Conservation (phyloP, 2,113 vertebrate species). For the Zeus faber region DNA sequence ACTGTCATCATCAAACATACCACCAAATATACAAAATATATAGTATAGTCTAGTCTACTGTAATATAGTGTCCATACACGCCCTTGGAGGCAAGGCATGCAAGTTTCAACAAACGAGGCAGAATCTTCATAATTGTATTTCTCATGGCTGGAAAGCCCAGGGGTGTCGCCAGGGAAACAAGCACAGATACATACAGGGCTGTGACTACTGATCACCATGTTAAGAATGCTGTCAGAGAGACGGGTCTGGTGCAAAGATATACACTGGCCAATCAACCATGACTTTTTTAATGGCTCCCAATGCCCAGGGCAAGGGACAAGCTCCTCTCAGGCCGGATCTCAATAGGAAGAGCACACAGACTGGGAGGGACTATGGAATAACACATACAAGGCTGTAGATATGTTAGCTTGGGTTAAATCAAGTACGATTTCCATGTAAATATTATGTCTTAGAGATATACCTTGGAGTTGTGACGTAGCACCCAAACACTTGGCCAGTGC, state of each 20-base stretch:
- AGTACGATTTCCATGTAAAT: not conserved
- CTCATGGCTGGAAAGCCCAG: slow-evolving; percentile 51
- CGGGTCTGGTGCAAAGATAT: slow-evolving; percentile 27
- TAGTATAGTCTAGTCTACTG: too few species aligned
- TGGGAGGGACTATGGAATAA: not conserved
- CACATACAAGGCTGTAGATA: not conserved
- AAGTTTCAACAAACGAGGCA: slow-evolving; percentile 61
- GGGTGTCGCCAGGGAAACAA: slow-evolving; percentile 40
- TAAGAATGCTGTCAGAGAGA: slow-evolving; percentile 38
- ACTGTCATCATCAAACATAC: slow-evolving; percentile 15
- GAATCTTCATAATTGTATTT: slow-evolving; percentile 50
- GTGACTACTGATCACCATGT: slow-evolving; percentile 36
- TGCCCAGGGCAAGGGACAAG: slow-evolving; percentile 23
- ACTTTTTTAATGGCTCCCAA: slow-evolving; percentile 20
- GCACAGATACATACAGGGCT: slow-evolving; percentile 28
- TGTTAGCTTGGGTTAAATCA: not conserved
- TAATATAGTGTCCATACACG: slow-evolving; percentile 29
- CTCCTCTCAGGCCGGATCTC: slow-evolving; percentile 11
- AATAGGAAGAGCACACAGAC: slow-evolving; percentile 3
- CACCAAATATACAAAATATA: slow-evolving; percentile 23
- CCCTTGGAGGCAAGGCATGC: slow-evolving; percentile 41
- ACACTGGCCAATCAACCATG: slow-evolving; percentile 37
- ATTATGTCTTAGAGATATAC: not conserved
- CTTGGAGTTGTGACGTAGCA: not conserved
- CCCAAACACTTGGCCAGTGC: not conserved